These are phyloP conservation scores for Teinopalpus imperialis DNA, from an alignment of 2,888 invertebrate species.

Conservation along the genomic window DNA sequence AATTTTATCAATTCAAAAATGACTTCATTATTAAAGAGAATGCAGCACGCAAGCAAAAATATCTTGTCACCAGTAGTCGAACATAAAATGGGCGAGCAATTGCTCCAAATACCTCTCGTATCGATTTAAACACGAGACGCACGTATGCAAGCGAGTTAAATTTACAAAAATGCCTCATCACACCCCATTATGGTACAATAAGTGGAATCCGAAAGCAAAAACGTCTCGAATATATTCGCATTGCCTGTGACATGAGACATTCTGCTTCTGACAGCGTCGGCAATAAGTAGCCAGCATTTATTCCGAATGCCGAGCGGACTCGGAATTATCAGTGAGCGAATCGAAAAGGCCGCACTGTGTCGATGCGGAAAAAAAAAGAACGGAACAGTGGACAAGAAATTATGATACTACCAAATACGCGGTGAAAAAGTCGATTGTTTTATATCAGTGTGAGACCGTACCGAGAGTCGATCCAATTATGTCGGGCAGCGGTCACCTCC, in stretches of 20 bases:
- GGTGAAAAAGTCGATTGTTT: slow-evolving; percentile 59
- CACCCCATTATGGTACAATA: slow-evolving; percentile 57
- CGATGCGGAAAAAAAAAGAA: slow-evolving; percentile 41
- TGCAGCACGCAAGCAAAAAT: background rate
- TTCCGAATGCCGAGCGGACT: slow-evolving; percentile 51
- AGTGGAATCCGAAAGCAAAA: slow-evolving; percentile 45
- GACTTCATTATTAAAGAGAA: slow-evolving; percentile 10
- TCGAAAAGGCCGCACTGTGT: slow-evolving; percentile 59
- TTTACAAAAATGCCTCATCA: slow-evolving; percentile 57
- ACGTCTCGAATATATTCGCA: slow-evolving; percentile 35
- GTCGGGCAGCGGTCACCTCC: slow-evolving; percentile 34
- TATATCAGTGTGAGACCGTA: slow-evolving; percentile 44
- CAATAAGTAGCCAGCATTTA: slow-evolving; percentile 53
- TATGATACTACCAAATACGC: slow-evolving; percentile 77
- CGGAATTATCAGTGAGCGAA: slow-evolving; percentile 61
- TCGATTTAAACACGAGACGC: slow-evolving; percentile 15
- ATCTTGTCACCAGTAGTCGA: slow-evolving; percentile 11
- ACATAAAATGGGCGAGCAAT: slow-evolving; percentile 9
- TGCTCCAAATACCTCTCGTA: slow-evolving; percentile 22
- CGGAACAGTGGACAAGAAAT: slow-evolving; percentile 62
- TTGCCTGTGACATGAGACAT: slow-evolving; percentile 45
- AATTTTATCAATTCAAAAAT: slow-evolving; percentile 7
- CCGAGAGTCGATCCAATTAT: slow-evolving; percentile 43
- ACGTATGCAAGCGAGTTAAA: slow-evolving; percentile 27
- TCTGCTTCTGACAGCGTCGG: slow-evolving; percentile 41